Evolutionary conservation across 2,797 vertebrate genomes (phyloP).

Genomic region (Dryobates pubescens): DNA sequence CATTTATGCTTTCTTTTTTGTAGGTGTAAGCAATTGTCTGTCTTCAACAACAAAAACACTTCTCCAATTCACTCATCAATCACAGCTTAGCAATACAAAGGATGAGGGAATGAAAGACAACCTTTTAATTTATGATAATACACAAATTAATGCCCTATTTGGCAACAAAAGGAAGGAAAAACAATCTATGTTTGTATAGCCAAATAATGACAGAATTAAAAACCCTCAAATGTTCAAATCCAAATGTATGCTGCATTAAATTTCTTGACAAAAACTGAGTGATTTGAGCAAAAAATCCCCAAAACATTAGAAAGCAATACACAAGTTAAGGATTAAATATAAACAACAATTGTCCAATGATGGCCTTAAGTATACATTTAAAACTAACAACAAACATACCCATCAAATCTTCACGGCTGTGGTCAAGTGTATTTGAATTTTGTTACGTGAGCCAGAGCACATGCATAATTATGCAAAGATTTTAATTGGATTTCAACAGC

Average conservation of each 20-base stretch:
- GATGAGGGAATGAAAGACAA: not conserved
- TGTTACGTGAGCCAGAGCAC: constrained; percentile 10
- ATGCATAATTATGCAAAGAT: constrained; percentile 34
- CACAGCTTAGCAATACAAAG: not conserved
- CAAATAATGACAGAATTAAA: not conserved
- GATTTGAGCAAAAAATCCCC: not conserved
- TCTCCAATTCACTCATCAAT: not conserved
- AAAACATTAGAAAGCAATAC: not conserved
- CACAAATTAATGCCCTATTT: not conserved
- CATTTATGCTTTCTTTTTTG: constrained; percentile 3
- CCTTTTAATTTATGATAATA: constrained; percentile 29
- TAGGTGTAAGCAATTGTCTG: constrained; percentile 33
- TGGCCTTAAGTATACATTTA: not conserved
- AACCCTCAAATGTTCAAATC: not conserved
- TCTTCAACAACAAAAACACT: constrained; percentile 19
- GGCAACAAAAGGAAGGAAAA: constrained; percentile 9
- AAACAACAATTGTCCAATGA: not conserved
- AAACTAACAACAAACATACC: not conserved
- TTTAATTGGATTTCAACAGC: constrained; percentile 46
- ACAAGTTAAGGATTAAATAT: not conserved
- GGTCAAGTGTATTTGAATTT: constrained; percentile 16
- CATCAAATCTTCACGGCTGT: not conserved
- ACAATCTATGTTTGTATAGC: not conserved
- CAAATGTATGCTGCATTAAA: not conserved
- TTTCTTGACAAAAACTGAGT: not conserved